Evolutionary conservation across 2,888 invertebrate genomes (phyloP).

Genomic region (Sinhomidia bicolor): DNA sequence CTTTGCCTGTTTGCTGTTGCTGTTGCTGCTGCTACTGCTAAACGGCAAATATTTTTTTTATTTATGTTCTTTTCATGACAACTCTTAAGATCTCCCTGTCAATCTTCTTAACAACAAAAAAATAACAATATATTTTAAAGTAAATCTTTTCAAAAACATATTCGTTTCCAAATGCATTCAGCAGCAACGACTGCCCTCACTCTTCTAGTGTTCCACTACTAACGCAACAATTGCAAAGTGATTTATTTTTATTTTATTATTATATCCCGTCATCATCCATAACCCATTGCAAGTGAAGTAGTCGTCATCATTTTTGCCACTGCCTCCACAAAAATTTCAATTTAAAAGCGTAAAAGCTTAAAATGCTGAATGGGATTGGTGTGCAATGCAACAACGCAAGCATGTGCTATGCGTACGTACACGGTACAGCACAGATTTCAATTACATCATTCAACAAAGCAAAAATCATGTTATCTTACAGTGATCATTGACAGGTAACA

Average conservation of each 20-base stretch:
- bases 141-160: conserved; percentile 29
- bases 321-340: conserved; percentile 4
- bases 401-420: background rate
- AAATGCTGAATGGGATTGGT: too few species aligned
- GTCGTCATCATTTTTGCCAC: conserved; percentile 3
- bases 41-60: background rate
- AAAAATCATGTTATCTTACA: conserved; percentile 15
- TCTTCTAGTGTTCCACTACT: background rate
- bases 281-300: background rate
- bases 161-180: background rate
- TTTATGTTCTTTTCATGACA: conserved; percentile 33
- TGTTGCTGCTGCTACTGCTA: background rate
- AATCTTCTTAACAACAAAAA: conserved; percentile 7
- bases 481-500: conserved; percentile 17
- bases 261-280: conserved; percentile 26
- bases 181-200: background rate
- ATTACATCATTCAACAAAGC: conserved; percentile 29
- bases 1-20: background rate
- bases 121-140: background rate
- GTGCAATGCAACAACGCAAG: too few species aligned
- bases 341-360: conserved; percentile 27
- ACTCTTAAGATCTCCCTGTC: conserved; percentile 14
- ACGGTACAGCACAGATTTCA: background rate
- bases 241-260: conserved; percentile 30
- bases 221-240: background rate